Percentiles rank a stretch among this genome's conserved stretches.
These are phyloP conservation scores for Borostomias antarcticus DNA, from an alignment of 2,797 vertebrate genomes.

Conservation along the genomic window DNA sequence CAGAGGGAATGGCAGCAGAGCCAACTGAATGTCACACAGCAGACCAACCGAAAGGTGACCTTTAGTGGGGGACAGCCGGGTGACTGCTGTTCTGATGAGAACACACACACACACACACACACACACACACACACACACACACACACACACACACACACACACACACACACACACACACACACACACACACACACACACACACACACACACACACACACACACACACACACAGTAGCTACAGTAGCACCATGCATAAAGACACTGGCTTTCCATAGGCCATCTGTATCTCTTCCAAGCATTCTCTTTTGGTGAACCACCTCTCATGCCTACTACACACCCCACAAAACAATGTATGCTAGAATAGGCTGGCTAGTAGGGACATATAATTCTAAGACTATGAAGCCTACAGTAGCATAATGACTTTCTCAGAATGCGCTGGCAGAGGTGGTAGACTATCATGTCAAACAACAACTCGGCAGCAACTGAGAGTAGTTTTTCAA, in stretches of 20 bases:
- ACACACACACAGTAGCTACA: not conserved
- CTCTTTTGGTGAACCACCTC: no score
- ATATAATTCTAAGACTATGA: no score
- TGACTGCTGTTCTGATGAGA: constrained; percentile 46
- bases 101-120: constrained; percentile 25
- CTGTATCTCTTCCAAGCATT: no score
- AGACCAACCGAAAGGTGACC: constrained; percentile 60
- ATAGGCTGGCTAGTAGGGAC: no score
- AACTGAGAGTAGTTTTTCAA: no score
- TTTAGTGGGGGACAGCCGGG: constrained; percentile 41
- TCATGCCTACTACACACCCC: no score
- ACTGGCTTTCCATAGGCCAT: constrained; percentile 38
- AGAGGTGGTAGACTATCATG: no score
- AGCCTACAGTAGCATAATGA: no score
- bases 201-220: constrained; percentile 35
- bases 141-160: constrained; percentile 19
- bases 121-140: not conserved
- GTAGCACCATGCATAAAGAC: not conserved
- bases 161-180: not conserved
- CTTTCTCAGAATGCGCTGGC: no score
- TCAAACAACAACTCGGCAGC: no score
- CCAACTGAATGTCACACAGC: constrained; percentile 61
- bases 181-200: constrained; percentile 33
- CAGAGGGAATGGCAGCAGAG: constrained; percentile 5
- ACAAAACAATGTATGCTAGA: no score